phyloP scores from a whole-genome alignment of 2,797 vertebrate species.

The Characodon lateralis region DNA sequence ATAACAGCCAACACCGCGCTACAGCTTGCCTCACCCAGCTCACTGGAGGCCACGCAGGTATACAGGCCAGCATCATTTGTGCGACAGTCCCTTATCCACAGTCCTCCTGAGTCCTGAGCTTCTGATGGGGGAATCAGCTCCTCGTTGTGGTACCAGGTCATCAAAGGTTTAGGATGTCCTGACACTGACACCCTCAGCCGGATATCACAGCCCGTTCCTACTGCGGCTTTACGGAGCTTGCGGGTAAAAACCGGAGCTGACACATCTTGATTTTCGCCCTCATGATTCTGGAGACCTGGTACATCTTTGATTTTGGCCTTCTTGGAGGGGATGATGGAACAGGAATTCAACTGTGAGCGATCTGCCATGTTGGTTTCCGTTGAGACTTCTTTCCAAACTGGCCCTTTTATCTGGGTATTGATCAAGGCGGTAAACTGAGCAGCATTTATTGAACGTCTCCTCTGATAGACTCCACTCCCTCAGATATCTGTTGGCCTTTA shows the following conservation, averaged over 20 bases:
- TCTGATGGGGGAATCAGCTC: slow-evolving; percentile 69
- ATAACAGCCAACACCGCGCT: slow-evolving; percentile 87
- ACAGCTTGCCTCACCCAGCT: slow-evolving; percentile 84
- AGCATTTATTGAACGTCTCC: slow-evolving; percentile 30
- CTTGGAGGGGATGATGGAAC: slow-evolving; percentile 79
- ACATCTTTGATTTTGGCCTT: slow-evolving; percentile 78
- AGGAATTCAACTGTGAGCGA: slow-evolving; percentile 50
- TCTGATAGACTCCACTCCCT: slow-evolving; percentile 33
- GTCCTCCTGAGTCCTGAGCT: slow-evolving; percentile 83
- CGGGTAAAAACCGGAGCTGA: slow-evolving; percentile 81
- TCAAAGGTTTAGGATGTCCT: slow-evolving; percentile 83
- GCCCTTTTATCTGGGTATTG: slow-evolving; percentile 22
- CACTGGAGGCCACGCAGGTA: slow-evolving; percentile 88
- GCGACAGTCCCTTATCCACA: slow-evolving; percentile 89
- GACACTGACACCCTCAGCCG: slow-evolving; percentile 85
- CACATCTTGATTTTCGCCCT: slow-evolving; percentile 31
- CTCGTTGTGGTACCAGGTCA: slow-evolving; percentile 89
- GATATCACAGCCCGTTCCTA: slow-evolving; percentile 88
- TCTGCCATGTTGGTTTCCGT: slow-evolving; percentile 61
- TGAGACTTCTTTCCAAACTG: slow-evolving; percentile 8
- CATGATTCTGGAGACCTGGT: slow-evolving; percentile 27
- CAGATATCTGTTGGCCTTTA: slow-evolving; percentile 29
- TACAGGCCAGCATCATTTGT: slow-evolving; percentile 87
- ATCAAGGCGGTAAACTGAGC: slow-evolving; percentile 7
- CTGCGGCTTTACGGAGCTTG: slow-evolving; percentile 87